Evolutionary conservation across 2,888 invertebrate species (phyloP).

Genomic region (Gibbula magus): DNA sequence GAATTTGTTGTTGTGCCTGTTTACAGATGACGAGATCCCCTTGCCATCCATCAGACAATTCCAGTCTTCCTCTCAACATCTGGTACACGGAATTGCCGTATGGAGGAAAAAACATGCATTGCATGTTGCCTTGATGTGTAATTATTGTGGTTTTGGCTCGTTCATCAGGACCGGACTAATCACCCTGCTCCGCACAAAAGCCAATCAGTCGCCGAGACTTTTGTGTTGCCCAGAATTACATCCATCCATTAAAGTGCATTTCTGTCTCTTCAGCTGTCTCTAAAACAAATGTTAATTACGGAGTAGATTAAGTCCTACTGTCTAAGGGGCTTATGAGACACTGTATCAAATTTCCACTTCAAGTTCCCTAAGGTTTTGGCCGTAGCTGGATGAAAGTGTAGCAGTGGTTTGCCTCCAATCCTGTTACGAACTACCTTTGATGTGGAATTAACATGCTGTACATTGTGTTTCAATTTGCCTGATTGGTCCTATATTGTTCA

Average conservation of each 20-base stretch:
- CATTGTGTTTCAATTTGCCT: background rate
- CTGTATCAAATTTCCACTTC: constrained; percentile 3
- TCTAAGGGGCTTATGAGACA: background rate
- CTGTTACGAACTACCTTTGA: constrained; percentile 15
- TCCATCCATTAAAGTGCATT: constrained; percentile 8
- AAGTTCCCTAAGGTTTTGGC: constrained; percentile 1
- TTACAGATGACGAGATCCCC: background rate
- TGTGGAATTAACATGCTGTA: background rate
- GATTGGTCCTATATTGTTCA: background rate
- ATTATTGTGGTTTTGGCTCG: constrained; percentile 20
- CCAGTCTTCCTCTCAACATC: background rate
- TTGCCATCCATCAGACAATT: background rate
- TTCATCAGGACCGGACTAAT: background rate
- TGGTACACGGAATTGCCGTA: background rate
- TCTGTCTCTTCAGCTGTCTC: background rate
- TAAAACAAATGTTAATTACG: constrained; percentile 25
- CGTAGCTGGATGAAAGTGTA: background rate
- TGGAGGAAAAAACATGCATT: background rate
- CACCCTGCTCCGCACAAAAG: background rate
- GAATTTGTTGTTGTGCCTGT: background rate
- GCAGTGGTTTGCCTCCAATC: background rate
- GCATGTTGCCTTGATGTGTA: constrained; percentile 1
- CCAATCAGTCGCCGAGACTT: constrained; percentile 11
- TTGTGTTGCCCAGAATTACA: background rate
- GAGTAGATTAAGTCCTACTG: background rate